These are phyloP conservation scores for Ivindomyrus marchei DNA, from an alignment of 2,113 vertebrate genomes.

Conservation along the genomic window DNA sequence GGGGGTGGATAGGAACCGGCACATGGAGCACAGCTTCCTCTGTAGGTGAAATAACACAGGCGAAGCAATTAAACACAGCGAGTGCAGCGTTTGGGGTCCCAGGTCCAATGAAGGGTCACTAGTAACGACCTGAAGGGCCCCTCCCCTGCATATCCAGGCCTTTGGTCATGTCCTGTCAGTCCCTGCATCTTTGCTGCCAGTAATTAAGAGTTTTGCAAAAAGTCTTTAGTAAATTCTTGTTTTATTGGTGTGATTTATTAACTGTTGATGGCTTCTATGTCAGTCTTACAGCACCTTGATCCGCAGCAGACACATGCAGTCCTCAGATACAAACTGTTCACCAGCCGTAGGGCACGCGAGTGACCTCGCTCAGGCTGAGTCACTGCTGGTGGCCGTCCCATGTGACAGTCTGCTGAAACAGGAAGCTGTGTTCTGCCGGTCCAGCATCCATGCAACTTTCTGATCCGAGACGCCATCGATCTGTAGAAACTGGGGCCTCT, in stretches of 20 bases:
- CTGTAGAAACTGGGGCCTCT: slow-evolving; percentile 14
- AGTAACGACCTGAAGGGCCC: neutral
- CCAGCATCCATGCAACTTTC: slow-evolving; percentile 31
- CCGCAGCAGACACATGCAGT: neutral
- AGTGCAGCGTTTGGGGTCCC: neutral
- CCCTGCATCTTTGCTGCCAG: neutral
- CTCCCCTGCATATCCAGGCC: neutral
- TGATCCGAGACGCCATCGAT: slow-evolving; percentile 58
- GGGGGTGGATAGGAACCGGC: neutral
- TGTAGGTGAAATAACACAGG: neutral
- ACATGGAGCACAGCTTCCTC: neutral
- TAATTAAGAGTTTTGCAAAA: neutral
- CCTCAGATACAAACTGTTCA: neutral
- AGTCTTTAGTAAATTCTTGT: neutral
- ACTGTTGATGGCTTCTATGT: neutral
- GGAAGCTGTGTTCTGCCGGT: slow-evolving; percentile 43
- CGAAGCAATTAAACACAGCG: neutral
- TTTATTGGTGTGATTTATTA: neutral
- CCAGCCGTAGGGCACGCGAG: neutral
- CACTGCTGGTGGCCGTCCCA: neutral
- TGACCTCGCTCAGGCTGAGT: neutral
- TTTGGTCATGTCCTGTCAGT: neutral
- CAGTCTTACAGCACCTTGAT: neutral
- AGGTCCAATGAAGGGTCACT: neutral
- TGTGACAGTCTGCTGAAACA: slow-evolving; percentile 37